Percentiles rank a stretch among this genome's conserved stretches.
phyloP scores from a whole-genome alignment of 2,113 vertebrate genomes.

The Odocoileus hemionus region DNA sequence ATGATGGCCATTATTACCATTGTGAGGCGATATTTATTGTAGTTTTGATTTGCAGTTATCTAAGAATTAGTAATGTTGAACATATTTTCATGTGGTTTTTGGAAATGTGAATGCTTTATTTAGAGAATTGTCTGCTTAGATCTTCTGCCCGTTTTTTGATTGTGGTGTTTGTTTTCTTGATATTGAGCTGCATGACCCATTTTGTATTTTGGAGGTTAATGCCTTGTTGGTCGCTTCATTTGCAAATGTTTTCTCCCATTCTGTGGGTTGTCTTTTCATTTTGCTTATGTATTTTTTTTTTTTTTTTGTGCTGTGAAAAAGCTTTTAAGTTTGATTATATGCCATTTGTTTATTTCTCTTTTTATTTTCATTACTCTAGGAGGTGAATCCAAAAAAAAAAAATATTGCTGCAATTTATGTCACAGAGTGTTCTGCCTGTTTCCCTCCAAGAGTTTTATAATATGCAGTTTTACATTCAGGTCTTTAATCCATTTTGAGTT shows the following conservation, averaged over 20 bases:
- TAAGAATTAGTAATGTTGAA: background rate
- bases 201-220: background rate
- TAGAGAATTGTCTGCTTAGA: background rate
- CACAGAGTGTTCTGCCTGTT: background rate
- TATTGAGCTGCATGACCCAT: background rate
- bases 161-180: background rate
- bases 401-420: background rate
- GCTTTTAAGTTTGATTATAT: background rate
- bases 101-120: background rate
- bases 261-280: background rate
- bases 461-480: background rate
- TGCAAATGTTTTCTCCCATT: background rate
- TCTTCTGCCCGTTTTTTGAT: background rate
- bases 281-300: background rate
- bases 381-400: background rate
- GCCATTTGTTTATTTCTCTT: background rate
- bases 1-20: background rate
- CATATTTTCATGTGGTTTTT: background rate
- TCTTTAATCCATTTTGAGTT: background rate
- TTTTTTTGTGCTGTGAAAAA: background rate
- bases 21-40: background rate
- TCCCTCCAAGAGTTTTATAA: background rate
- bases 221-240: background rate
- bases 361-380: background rate
- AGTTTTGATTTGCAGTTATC: background rate